Evolutionary conservation across 2,113 vertebrate species (phyloP).

Genomic region (Rhinolophus ferrumequinum): DNA sequence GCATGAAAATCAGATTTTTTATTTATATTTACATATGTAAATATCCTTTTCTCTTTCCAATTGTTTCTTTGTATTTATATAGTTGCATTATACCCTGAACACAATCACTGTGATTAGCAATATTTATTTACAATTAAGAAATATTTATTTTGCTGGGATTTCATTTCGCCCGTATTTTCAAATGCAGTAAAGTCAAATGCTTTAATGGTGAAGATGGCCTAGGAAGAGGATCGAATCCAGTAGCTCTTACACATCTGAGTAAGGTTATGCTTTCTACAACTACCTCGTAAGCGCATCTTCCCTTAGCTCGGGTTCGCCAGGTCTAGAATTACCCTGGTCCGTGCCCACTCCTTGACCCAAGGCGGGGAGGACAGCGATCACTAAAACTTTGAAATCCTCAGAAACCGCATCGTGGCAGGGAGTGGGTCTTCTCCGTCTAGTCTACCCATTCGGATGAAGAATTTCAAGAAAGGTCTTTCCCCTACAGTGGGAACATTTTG

Average conservation of each 20-base stretch:
- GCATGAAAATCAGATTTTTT: conserved; percentile 32
- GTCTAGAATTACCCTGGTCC: not conserved
- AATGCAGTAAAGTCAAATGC: not conserved
- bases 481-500: rapidly evolving
- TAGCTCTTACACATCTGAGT: not conserved
- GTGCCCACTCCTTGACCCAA: not conserved
- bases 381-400: not conserved
- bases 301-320: not conserved
- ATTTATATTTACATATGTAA: conserved; percentile 49
- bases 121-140: conserved; percentile 71
- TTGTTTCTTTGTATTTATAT: conserved; percentile 53
- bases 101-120: conserved; percentile 34
- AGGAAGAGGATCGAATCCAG: not conserved
- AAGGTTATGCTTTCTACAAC: not conserved
- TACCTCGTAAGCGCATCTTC: not conserved
- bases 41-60: not conserved
- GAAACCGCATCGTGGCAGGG: not conserved
- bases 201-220: not conserved
- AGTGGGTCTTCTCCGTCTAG: not conserved
- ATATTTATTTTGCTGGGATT: conserved; percentile 58
- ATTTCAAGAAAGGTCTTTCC: not conserved
- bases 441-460: not conserved
- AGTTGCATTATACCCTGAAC: conserved; percentile 36
- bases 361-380: not conserved
- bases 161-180: not conserved